phyloP scores from a whole-genome alignment of 2,797 vertebrate species.

The Dromococcyx pavoninus region DNA sequence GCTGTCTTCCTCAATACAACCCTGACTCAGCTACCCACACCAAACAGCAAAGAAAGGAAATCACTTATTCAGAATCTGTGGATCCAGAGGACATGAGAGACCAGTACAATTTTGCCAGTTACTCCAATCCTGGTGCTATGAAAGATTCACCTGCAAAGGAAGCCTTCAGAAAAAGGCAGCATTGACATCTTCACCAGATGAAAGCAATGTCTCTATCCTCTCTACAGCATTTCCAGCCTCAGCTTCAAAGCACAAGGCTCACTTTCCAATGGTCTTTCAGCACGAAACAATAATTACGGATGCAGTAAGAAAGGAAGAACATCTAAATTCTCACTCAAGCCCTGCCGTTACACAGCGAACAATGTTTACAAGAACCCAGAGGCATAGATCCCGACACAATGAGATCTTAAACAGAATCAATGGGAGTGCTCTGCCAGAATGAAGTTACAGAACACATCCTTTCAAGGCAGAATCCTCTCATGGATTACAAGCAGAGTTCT shows the following conservation, averaged over 20 bases:
- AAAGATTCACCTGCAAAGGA: not conserved
- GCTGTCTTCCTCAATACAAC: not conserved
- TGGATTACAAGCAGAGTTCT: not conserved
- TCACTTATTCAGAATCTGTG: not conserved
- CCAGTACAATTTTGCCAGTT: not conserved
- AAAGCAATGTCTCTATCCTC: not conserved
- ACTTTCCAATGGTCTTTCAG: not conserved
- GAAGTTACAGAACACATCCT: constrained; percentile 16
- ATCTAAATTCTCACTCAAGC: not conserved
- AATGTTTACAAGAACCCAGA: not conserved
- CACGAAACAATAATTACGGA: not conserved
- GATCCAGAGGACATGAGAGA: not conserved
- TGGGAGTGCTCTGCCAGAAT: not conserved
- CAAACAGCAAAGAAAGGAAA: not conserved
- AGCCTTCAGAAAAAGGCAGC: not conserved
- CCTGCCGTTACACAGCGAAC: not conserved
- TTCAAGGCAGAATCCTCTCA: constrained; percentile 27
- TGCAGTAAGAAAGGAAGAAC: not conserved
- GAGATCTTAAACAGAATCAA: not conserved
- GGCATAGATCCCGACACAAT: not conserved
- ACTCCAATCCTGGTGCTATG: not conserved
- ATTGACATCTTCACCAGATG: not conserved
- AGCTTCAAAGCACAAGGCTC: not conserved
- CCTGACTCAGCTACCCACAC: constrained; percentile 6
- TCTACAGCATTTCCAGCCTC: not conserved